These are phyloP conservation scores for Lasioglossum vierecki DNA, from an alignment of 2,888 invertebrate species.

Conservation along the genomic window DNA sequence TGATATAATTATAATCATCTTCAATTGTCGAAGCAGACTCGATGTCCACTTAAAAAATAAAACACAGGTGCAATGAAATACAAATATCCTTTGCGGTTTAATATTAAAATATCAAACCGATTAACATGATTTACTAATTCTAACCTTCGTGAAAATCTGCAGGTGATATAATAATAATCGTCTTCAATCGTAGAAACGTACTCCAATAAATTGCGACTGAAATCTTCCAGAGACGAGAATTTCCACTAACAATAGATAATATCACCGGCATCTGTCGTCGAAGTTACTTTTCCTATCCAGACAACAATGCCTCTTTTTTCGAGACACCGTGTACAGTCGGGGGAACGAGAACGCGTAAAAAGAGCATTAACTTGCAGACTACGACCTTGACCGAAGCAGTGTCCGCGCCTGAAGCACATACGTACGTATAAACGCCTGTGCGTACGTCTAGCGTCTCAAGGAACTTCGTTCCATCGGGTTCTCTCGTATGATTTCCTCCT, in stretches of 20 bases:
- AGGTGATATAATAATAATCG: not conserved
- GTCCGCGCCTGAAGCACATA: slow-evolving; percentile 78
- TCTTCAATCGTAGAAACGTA: not conserved
- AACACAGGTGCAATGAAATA: not conserved
- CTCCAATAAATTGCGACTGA: not conserved
- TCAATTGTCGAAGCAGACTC: too few species aligned
- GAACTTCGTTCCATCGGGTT: slow-evolving; percentile 54
- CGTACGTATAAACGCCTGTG: slow-evolving; percentile 61
- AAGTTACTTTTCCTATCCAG: not conserved
- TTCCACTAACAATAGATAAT: not conserved
- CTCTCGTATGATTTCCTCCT: slow-evolving; percentile 18
- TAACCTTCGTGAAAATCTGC: not conserved
- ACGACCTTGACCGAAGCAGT: slow-evolving; percentile 81
- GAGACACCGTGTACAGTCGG: slow-evolving; percentile 75
- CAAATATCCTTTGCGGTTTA: not conserved
- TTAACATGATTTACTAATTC: not conserved
- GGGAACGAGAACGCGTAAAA: slow-evolving; percentile 78
- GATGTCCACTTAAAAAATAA: not conserved
- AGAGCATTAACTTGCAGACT: slow-evolving; percentile 77
- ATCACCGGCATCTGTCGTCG: not conserved
- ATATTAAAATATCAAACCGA: not conserved
- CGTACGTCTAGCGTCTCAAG: slow-evolving; percentile 69
- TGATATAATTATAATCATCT: too few species aligned
- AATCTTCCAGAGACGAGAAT: not conserved
- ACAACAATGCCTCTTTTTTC: slow-evolving; percentile 47